phyloP scores from a whole-genome alignment of 2,797 vertebrate species.

The Holocentrus rufus region DNA sequence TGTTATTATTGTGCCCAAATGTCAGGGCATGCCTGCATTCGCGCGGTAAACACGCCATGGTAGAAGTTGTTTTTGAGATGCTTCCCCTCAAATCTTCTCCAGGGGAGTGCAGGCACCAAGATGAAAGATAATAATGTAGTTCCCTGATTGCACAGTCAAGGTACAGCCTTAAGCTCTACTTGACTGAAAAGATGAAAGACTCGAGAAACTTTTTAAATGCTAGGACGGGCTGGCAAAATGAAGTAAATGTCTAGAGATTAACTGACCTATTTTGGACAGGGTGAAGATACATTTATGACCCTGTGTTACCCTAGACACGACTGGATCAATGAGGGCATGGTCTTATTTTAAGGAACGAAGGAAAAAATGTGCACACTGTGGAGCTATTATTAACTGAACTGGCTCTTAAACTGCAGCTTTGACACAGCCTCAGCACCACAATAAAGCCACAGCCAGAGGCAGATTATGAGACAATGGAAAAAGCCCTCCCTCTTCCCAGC shows the following conservation, averaged over 20 bases:
- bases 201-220: constrained; percentile 26
- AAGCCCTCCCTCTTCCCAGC: too few species aligned
- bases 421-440: too few species aligned
- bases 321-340: neutral
- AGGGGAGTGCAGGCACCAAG: constrained; percentile 43
- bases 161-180: constrained; percentile 32
- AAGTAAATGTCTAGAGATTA: neutral
- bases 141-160: constrained; percentile 58
- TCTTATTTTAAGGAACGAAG: neutral
- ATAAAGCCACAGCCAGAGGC: too few species aligned
- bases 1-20: constrained; percentile 68
- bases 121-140: constrained; percentile 63
- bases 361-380: too few species aligned
- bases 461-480: too few species aligned
- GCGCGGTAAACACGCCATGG: constrained; percentile 53
- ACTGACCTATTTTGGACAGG: neutral
- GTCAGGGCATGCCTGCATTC: constrained; percentile 66
- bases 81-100: constrained; percentile 56
- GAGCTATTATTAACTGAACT: too few species aligned
- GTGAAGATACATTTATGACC: neutral
- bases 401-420: too few species aligned
- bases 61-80: constrained; percentile 54
- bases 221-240: neutral
- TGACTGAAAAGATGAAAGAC: constrained; percentile 24
- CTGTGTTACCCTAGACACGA: constrained; percentile 1